These are phyloP conservation scores for Agelaius tricolor DNA, from an alignment of 2,113 vertebrate genomes.

Conservation along the genomic window DNA sequence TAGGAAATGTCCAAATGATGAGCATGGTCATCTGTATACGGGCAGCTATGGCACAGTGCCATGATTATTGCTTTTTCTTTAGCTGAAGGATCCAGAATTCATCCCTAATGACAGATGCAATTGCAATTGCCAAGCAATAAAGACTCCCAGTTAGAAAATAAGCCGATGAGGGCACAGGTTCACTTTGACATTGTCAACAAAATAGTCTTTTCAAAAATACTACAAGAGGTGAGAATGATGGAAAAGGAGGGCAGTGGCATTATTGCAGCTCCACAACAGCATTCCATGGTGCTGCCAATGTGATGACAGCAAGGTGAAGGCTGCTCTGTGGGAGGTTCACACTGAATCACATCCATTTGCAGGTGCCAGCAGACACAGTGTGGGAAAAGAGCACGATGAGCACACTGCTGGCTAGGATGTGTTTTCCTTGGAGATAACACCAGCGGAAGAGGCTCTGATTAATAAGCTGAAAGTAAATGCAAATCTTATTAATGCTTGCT, in stretches of 20 bases:
- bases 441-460: not conserved
- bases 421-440: not conserved
- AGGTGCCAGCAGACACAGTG: slow-evolving; percentile 2
- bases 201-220: not conserved
- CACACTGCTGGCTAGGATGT: not conserved
- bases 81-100: not conserved
- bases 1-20: not conserved
- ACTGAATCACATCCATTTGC: not conserved
- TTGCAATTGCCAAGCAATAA: not conserved
- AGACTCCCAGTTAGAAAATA: not conserved
- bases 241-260: not conserved
- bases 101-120: not conserved
- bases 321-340: not conserved
- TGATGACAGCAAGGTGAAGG: not conserved
- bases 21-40: not conserved
- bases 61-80: not conserved
- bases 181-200: not conserved
- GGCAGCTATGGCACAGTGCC: not conserved
- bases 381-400: not conserved
- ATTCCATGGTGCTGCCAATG: not conserved
- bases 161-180: not conserved
- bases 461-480: not conserved
- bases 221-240: not conserved
- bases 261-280: not conserved
- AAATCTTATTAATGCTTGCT: not conserved